Conservation (phyloP, 2,113 vertebrate species). For the Tachysurus fulvidraco region DNA sequence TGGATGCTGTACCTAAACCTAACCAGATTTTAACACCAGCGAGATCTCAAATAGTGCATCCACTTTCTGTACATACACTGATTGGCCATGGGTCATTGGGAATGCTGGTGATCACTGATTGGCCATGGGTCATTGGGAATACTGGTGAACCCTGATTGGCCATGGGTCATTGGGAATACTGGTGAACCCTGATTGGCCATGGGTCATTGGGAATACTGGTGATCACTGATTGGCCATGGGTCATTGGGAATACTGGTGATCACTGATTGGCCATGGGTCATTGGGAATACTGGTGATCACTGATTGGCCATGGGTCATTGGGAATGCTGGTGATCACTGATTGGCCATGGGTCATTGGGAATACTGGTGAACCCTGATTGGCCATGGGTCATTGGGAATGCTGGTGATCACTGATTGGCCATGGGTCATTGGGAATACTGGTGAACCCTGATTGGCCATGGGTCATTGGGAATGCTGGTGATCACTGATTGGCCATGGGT, state of each 20-base stretch:
- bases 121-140: not conserved
- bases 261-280: not conserved
- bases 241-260: not conserved
- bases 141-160: not conserved
- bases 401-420: no score
- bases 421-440: not conserved
- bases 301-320: not conserved
- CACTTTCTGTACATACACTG: no score
- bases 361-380: not conserved
- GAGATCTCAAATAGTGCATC: not conserved
- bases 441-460: not conserved
- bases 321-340: not conserved
- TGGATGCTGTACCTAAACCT: not conserved
- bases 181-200: not conserved
- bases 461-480: not conserved
- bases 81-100: not conserved
- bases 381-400: not conserved
- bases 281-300: not conserved
- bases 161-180: not conserved
- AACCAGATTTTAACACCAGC: not conserved
- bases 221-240: not conserved
- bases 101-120: not conserved
- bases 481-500: not conserved
- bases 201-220: not conserved
- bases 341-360: not conserved